Percentiles rank a stretch among this genome's conserved stretches.
These are phyloP conservation scores for Perithous albicinctus DNA, from an alignment of 2,888 invertebrate species.

Conservation along the genomic window DNA sequence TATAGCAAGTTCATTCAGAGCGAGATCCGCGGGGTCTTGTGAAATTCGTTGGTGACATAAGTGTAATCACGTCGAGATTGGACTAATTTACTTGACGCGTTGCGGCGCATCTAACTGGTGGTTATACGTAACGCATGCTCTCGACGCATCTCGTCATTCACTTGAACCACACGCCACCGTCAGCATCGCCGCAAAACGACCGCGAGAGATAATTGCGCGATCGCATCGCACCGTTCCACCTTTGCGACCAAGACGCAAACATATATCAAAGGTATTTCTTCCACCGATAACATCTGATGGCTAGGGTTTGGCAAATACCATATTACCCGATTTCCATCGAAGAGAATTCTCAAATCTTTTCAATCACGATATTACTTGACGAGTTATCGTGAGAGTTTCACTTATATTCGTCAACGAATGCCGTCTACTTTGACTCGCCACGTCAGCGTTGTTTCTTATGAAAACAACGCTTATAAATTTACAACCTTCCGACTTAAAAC, in stretches of 20 bases:
- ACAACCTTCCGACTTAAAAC: too few species aligned
- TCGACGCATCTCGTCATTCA: constrained; percentile 44
- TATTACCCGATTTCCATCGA: too few species aligned
- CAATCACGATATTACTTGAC: too few species aligned
- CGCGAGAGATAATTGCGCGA: constrained; percentile 63
- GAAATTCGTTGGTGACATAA: constrained; percentile 76
- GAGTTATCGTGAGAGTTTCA: too few species aligned
- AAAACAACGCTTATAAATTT: too few species aligned
- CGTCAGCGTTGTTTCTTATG: too few species aligned
- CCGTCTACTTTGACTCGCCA: too few species aligned
- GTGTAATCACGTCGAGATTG: constrained; percentile 75
- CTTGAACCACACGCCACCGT: constrained; percentile 45
- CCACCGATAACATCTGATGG: too few species aligned
- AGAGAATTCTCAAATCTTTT: too few species aligned
- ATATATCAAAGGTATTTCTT: too few species aligned
- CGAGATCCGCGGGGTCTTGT: constrained; percentile 14
- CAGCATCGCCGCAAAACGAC: constrained; percentile 56
- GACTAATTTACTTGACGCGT: constrained; percentile 70
- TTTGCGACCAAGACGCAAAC: constrained; percentile 27
- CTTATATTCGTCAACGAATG: too few species aligned
- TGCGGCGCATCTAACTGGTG: constrained; percentile 40
- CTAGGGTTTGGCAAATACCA: too few species aligned
- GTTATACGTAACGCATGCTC: constrained; percentile 25
- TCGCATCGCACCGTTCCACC: constrained; percentile 44
- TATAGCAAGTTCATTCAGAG: not conserved